Evolutionary conservation across 2,797 vertebrate genomes (phyloP), one percentile per base, ranked within the genome.

Genomic region (Cichlasoma orientale): DNA sequence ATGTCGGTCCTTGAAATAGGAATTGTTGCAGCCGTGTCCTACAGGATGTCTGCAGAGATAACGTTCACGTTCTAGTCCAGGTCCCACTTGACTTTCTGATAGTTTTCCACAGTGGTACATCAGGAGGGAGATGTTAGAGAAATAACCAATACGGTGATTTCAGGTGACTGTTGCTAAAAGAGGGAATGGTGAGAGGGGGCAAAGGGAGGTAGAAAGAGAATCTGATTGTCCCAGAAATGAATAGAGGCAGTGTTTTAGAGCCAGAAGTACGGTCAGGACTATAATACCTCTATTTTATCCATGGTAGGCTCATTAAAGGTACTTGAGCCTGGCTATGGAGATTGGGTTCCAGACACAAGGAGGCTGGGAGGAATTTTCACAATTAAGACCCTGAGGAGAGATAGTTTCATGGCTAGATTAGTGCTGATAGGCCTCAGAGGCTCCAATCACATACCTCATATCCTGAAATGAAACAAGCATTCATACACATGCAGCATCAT

Each of bases 201-300:
- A 70, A 77, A 56, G 87, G 81, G 83, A 89, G 82, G 85, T 52
- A 88, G 85, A 85, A 85, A 85, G 85, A 86, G 91, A 91, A 92
- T 92, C 89, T 82, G 94, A 92, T 95, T 88, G 91, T 92, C 91
- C 91, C 71, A 77, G 80, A 91, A 84, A 95, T 94, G 95, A 96
- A 96, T 94, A 41, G 93, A 87, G 86, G 82, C 92, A 93, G 93
- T 96, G 95, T 96, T 91, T 90, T 56, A 69, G 86, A 83, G 94
- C 94, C 94, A 94, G 90, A 88, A 82, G 74, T 82, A 78, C 91
- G 72, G 29, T 92, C 91, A 85, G 88, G 91, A 90, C 92, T 90
- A 96, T 94, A 95, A 95, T 92, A 92, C 90, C 88, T 91, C 90
- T 91, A 90, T 95, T 95, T 95, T 95, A 93, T 92, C 90, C 89